Base-by-base conservation (phyloP, 2,888 invertebrate species). In the Atethmia centrago region DNA sequence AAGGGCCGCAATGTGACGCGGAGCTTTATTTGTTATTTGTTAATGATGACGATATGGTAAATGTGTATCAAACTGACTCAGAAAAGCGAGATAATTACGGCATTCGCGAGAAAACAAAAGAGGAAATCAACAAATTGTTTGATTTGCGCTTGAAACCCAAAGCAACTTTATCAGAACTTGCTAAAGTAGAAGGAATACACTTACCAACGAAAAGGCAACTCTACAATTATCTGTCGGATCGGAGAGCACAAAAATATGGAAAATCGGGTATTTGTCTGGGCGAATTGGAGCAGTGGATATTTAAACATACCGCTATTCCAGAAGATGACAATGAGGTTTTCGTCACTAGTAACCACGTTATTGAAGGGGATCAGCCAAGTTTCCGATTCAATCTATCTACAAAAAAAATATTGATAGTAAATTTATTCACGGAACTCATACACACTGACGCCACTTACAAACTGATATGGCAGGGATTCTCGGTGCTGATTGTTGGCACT, bases 1-100 rank as follows among this genome's bases (percentile, higher is more conserved):
- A 64, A 69, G 80, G 77, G 61, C 77, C 75, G 61, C 80, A 80
- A 62, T 80, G 80, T 67, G 77, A 63, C 62, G 80, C 77, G 55
- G 74, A 77, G 66, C 68, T 80, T n/a, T n/a, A n/a, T n/a, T n/a
- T n/a, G n/a, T 69, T 71, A 74, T 55, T 55, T 56, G 56, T 56
- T 56, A 56, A 56, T 56, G 31, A 56, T 74, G 62, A 58, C 71
- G 79, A 80, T 71, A 74, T 61, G 55, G 79, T 73, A 53, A 68
- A 62, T 56, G 64, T 77, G 63, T 80, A 73, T 74, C 76, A 70
- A 63, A 69, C 74, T 63, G 70, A 68, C 42, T 42, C 42, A 42
- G 42, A 42, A 42, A 42, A 8, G 10, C 42, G 42, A 42, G 42
- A 42, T n/a, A n/a, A n/a, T n/a, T 42, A 42, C 42, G 42, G 42